Evolutionary conservation across 2,113 vertebrate species (phyloP), one percentile per base, ranked within the genome.

Genomic region (Xenotilapia caudafasciata): DNA sequence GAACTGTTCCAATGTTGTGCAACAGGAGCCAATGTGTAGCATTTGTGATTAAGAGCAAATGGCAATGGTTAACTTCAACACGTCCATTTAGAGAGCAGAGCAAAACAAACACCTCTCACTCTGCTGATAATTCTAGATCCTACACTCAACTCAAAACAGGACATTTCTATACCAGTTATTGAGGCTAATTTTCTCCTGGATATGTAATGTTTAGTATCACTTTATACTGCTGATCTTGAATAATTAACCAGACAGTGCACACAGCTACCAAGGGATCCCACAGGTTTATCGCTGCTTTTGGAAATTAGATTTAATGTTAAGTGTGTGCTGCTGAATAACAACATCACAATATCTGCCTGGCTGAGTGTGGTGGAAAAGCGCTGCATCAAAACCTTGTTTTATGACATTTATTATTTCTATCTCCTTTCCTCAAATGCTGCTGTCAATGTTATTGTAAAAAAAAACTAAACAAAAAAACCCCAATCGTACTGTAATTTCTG

Each of bases 91-190:
- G n/a, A 92, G 89, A 86, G 45, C 5, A 33, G 9, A 35, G 38
- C 21, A 33, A 60, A 28, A 17, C 4, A 15, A 5, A 8, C 88
- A 95, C 80, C 9, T 68, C 84, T 86, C 93, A 93, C 94, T 93
- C 89, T 73, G 82, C 17, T 80, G 23, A 49, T 9, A 11, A 0
- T 40, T 79, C n/a, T 62, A 13, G 17, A 21, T 8, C 83, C 86
- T 19, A 21, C 6, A 21, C 5, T 42, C 19, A 70, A 14, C 65
- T 70, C 38, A 38, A 70, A 70, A 42, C 38, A 70, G 65, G 38
- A 40, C 35, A 40, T 40, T 40, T 68, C n/a, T 40, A 38, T 19
- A 70, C 0, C n/a, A 1, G 33, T 70, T 70, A 23, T 38, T 70
- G n/a, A 42, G 13, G 12, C 38, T 15, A 23, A 42, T 23, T 9